Evolutionary conservation across 23 tunicate species (phyloP), one percentile per base, ranked within the genome.

Genomic region (Clavelina lepadiformis): DNA sequence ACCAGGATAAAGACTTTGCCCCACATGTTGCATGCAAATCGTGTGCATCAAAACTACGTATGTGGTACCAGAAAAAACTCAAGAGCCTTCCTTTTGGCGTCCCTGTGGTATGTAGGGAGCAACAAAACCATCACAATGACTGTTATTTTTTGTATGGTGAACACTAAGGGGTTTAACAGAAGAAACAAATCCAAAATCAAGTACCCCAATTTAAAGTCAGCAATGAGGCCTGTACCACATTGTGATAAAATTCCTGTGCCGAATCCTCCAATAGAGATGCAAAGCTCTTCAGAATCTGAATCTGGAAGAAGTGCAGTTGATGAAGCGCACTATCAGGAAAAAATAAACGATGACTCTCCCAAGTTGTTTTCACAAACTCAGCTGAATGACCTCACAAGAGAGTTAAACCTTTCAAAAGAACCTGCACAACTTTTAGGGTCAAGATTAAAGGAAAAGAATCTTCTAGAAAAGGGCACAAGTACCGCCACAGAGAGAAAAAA

Each of bases 51-150:
- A 46, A 46, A 57, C 56, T 66, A 46, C 56, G 57, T 45, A 46
- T 45, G 57, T 66, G 72, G 72, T 46, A 45, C 57, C 21, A 45
- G 21, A 46, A 11, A 66, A 66, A 66, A 66, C 72, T 23, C 33
- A 66, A 66, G 57, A 24, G 72, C 35, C 57, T 66, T 46, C 57
- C 56, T 22, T 66, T 46, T 46, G 57, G 57, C 35, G 57, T 66
- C 19, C 35, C 72, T 3, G 47, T 66, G 72, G 35, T 66, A 66
- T 46, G 57, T 56, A 46, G 72, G 56, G 72, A 46, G 72, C 72
- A 66, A 66, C 36, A 46, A 66, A 66, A 46, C 26, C 56, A 66
- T 66, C 45, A 22, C 35, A 66, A 46, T 45, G 57, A 66, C 22
- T 66, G 72, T 66, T 66, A 46, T 46, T 66, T 63, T n/a, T 33